phyloP scores from a whole-genome alignment of 2,113 vertebrate species.

The Lampris megalopsis region DNA sequence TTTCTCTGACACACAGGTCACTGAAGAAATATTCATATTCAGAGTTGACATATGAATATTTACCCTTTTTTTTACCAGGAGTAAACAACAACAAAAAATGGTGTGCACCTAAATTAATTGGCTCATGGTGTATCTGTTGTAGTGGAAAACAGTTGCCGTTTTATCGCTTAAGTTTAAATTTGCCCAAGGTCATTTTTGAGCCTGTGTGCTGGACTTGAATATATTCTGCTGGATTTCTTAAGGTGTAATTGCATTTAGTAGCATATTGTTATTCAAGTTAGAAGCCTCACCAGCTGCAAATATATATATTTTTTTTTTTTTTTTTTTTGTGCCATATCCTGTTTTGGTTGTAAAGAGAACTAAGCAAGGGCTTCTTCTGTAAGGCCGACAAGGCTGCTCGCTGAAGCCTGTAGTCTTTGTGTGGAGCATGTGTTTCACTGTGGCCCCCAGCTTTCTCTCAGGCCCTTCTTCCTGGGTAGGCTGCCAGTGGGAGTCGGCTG shows the following conservation, averaged over 20 bases:
- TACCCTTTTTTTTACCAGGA: constrained; percentile 17
- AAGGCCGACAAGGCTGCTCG: constrained; percentile 70
- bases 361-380: constrained; percentile 54
- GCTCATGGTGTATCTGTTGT: constrained; percentile 39
- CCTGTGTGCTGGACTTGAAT: constrained; percentile 49
- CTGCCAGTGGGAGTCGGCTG: constrained; percentile 70
- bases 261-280: constrained; percentile 62
- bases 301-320: constrained; percentile 23
- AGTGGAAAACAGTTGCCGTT: constrained; percentile 64
- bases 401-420: constrained; percentile 78
- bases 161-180: constrained; percentile 58
- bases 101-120: constrained; percentile 53
- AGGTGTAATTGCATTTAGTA: constrained; percentile 60
- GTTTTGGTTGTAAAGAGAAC: constrained; percentile 53
- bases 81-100: constrained; percentile 48
- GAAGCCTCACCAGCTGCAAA: constrained; percentile 52
- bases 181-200: constrained; percentile 60
- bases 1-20: constrained; percentile 53
- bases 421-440: constrained; percentile 78
- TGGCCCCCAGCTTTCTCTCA: constrained; percentile 78
- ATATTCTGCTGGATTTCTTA: constrained; percentile 62
- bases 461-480: constrained; percentile 74
- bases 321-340: constrained; percentile 11
- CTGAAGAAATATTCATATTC: constrained; percentile 49
- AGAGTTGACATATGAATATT: constrained; percentile 25